These are phyloP conservation scores for Dione vanillae DNA, from an alignment of 2,888 invertebrate species.

Conservation along the genomic window DNA sequence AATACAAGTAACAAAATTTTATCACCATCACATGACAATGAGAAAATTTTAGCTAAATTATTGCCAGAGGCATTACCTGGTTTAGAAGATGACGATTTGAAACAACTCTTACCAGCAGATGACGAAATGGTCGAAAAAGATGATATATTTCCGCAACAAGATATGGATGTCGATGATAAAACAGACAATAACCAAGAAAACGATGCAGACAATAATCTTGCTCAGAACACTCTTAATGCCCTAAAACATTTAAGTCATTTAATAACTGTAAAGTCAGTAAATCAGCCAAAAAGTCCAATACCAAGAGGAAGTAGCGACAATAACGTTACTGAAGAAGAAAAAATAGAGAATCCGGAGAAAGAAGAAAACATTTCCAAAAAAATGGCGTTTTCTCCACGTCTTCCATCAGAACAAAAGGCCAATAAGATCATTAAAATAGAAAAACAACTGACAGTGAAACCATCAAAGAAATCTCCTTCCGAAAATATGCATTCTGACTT, in stretches of 20 bases:
- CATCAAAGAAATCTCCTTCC: slow-evolving; percentile 48
- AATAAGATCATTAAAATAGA: slow-evolving; percentile 54
- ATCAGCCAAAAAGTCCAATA: slow-evolving; percentile 43
- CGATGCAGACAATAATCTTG: slow-evolving; percentile 35
- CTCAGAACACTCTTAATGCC: slow-evolving; percentile 54
- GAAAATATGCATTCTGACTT: slow-evolving; percentile 33
- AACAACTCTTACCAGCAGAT: background rate
- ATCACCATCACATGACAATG: background rate
- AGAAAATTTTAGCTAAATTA: background rate
- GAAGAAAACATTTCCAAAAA: background rate
- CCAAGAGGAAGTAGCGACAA: slow-evolving; percentile 37
- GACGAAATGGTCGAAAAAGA: slow-evolving; percentile 19
- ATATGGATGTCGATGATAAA: slow-evolving; percentile 1
- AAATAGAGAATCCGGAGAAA: background rate
- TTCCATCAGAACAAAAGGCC: slow-evolving; percentile 36
- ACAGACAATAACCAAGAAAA: slow-evolving; percentile 15
- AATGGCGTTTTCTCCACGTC: slow-evolving; percentile 25
- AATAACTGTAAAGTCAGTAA: slow-evolving; percentile 65
- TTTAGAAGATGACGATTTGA: background rate
- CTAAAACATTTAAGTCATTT: slow-evolving; percentile 67
- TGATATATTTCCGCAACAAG: slow-evolving; percentile 1
- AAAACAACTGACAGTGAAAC: slow-evolving; percentile 61
- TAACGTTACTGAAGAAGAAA: slow-evolving; percentile 31
- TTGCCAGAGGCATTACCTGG: background rate
- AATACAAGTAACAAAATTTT: background rate